A percentile compares a stretch with the other conserved stretches of the same genome.
These are phyloP conservation scores for Hycleus cichorii DNA, from an alignment of 1,140 invertebrate genomes.

Conservation along the genomic window DNA sequence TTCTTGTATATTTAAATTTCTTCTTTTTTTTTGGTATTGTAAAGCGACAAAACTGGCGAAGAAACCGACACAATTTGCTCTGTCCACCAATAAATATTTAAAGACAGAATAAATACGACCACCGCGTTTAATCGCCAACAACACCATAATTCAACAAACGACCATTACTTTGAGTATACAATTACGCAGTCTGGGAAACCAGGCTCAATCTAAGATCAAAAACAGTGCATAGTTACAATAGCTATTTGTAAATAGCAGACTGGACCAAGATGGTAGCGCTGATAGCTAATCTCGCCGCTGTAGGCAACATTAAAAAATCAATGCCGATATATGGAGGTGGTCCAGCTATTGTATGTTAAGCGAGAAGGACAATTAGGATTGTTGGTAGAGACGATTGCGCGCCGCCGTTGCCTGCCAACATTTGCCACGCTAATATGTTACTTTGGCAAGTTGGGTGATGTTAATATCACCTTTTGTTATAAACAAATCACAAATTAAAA, in stretches of 20 bases:
- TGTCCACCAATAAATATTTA: conserved; percentile 15
- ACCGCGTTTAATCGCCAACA: conserved; percentile 22
- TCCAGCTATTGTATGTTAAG: conserved; percentile 32
- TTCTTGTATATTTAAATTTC: too few relatives aligned
- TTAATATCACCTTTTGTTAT: not conserved
- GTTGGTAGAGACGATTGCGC: conserved; percentile 15
- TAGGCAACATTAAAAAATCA: conserved; percentile 33
- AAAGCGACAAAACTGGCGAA: too few relatives aligned
- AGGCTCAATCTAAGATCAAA: conserved; percentile 1
- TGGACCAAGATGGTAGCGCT: conserved; percentile 25
- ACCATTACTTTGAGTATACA: conserved; percentile 17
- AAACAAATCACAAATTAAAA: not conserved
- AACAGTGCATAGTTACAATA: conserved; percentile 20
- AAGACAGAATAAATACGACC: conserved; percentile 19
- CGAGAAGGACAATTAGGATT: conserved; percentile 28
- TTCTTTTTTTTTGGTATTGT: too few relatives aligned
- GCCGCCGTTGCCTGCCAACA: conserved; percentile 12
- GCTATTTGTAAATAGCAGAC: conserved; percentile 32
- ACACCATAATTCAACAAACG: conserved; percentile 19
- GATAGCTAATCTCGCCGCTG: conserved; percentile 31
- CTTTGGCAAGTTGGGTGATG: conserved; percentile 8
- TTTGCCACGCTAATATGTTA: conserved; percentile 14
- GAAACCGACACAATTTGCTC: conserved; percentile 12
- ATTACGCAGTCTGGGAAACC: conserved; percentile 18
- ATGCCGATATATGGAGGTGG: conserved; percentile 29